Conservation (phyloP, 2,113 vertebrate species). For the Petrocephalus microphthalmus region DNA sequence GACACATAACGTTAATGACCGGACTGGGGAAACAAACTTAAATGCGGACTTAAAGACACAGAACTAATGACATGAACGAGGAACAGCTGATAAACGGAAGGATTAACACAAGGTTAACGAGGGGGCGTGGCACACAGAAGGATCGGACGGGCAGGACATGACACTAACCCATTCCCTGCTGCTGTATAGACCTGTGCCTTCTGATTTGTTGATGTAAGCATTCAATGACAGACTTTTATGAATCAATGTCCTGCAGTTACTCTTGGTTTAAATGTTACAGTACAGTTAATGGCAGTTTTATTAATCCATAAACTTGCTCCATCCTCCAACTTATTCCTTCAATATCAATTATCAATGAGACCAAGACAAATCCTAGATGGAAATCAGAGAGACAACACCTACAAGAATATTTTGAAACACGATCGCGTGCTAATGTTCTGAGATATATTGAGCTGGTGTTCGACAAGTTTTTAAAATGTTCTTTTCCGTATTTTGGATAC, state of each 20-base stretch:
- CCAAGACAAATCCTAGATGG: neutral
- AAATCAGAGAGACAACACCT: slow-evolving; percentile 6
- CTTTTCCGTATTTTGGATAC: neutral
- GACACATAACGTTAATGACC: too few relatives aligned
- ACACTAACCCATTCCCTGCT: neutral
- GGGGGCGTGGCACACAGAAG: too few relatives aligned
- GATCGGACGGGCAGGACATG: too few relatives aligned
- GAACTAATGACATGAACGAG: too few relatives aligned
- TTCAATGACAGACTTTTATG: slow-evolving; percentile 32
- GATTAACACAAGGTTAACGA: too few relatives aligned
- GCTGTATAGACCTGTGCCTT: slow-evolving; percentile 14
- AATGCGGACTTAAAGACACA: too few relatives aligned
- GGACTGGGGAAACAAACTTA: too few relatives aligned
- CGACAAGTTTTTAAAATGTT: neutral
- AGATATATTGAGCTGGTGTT: neutral
- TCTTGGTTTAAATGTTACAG: slow-evolving; percentile 20
- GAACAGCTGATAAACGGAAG: too few relatives aligned
- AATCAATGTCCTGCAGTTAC: slow-evolving; percentile 29
- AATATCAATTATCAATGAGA: slow-evolving; percentile 14
- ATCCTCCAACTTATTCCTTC: slow-evolving; percentile 16
- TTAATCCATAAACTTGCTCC: slow-evolving; percentile 29
- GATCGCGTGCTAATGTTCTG: neutral
- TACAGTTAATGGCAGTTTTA: slow-evolving; percentile 31
- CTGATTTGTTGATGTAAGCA: slow-evolving; percentile 31
- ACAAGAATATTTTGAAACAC: neutral